A percentile compares a stretch with the other conserved stretches of the same genome.
These are phyloP conservation scores for Muscidifurax raptorellus DNA, from an alignment of 1,140 invertebrate genomes.

Conservation along the genomic window DNA sequence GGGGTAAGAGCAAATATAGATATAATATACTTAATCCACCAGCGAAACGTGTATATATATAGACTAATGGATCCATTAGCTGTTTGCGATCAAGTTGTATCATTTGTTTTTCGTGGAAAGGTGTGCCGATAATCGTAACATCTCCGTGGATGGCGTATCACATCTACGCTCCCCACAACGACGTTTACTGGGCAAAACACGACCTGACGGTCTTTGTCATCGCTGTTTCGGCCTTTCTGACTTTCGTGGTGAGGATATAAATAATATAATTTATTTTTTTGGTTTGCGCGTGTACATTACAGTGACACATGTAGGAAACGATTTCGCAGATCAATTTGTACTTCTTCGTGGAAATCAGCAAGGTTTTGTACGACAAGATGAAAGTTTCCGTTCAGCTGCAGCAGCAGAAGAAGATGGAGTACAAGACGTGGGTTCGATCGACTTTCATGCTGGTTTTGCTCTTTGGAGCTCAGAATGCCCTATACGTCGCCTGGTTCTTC, in stretches of 20 bases:
- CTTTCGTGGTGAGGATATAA: background rate
- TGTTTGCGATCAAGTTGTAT: background rate
- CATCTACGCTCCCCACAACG: background rate
- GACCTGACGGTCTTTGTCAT: background rate
- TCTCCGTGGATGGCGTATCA: background rate
- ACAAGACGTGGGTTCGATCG: background rate
- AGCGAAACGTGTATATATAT: too few species aligned
- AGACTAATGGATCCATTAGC: too few species aligned
- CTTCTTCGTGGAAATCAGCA: background rate
- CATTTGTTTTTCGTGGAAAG: background rate
- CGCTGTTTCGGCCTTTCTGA: background rate
- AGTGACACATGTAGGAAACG: too few species aligned
- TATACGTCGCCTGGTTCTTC: conserved; percentile 2
- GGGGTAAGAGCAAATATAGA: background rate
- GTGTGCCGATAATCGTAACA: background rate
- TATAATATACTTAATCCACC: background rate
- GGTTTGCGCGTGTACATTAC: too few species aligned
- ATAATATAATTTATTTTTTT: background rate
- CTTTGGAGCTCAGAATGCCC: background rate
- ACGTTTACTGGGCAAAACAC: conserved; percentile 15
- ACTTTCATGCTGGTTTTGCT: conserved; percentile 6
- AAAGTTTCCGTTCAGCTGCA: background rate
- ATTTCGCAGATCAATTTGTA: background rate
- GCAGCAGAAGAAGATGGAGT: conserved; percentile 8
- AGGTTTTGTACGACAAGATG: background rate